Conservation (phyloP, 2,113 vertebrate genomes). For the Triplophysa siluroides region DNA sequence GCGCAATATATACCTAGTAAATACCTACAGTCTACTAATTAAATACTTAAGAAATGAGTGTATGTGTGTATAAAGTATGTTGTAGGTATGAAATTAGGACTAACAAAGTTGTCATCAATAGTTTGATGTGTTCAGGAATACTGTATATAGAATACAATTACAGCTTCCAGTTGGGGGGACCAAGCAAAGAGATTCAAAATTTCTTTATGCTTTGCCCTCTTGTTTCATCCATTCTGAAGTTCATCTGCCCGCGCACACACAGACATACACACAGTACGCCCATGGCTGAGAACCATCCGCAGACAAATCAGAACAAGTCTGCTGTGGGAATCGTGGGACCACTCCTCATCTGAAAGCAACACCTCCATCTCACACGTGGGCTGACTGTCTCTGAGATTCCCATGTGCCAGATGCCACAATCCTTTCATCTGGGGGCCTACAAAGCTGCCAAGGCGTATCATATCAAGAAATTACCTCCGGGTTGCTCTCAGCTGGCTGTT, state of each 20-base stretch:
- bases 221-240: background rate
- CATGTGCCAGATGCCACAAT: slow-evolving; percentile 24
- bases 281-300: slow-evolving; percentile 47
- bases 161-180: background rate
- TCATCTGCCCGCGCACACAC: slow-evolving; percentile 28
- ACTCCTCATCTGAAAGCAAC: slow-evolving; percentile 44
- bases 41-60: too few relatives aligned
- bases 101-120: too few relatives aligned
- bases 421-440: slow-evolving; percentile 62
- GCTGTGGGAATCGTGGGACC: slow-evolving; percentile 40
- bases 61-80: too few relatives aligned
- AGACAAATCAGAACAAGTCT: slow-evolving; percentile 57
- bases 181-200: slow-evolving; percentile 47
- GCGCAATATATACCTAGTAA: too few relatives aligned
- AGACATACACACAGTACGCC: slow-evolving; percentile 42
- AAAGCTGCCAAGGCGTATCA: slow-evolving; percentile 47
- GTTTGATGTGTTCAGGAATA: background rate
- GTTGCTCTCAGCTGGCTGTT: slow-evolving; percentile 47
- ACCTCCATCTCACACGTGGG: slow-evolving; percentile 48
- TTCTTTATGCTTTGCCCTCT: background rate
- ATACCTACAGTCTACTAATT: too few relatives aligned
- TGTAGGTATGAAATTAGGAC: too few relatives aligned
- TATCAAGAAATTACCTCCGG: slow-evolving; percentile 56
- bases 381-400: slow-evolving; percentile 47
- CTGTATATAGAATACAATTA: background rate